A percentile compares a stretch with the other conserved stretches of the same genome.
Conservation (phyloP, 2,113 vertebrate species). For the Ancistrus triradiatus region DNA sequence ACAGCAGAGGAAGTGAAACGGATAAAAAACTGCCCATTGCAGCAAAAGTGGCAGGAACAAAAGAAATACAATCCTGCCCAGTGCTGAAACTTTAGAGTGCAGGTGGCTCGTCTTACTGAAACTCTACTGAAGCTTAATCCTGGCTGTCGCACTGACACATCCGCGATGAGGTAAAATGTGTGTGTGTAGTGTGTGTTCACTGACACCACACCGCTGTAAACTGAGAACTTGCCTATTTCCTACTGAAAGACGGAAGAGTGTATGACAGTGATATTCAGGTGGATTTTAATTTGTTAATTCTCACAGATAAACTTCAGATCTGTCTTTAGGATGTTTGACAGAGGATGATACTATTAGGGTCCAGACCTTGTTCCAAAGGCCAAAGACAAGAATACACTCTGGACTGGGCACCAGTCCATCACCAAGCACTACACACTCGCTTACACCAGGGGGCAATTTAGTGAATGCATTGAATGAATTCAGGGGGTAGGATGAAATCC, state of each 20-base stretch:
- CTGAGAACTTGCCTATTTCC: neutral
- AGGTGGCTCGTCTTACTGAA: conserved; percentile 22
- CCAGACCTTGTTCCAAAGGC: too few relatives aligned
- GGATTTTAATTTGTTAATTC: neutral
- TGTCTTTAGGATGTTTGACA: neutral
- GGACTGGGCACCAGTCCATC: too few relatives aligned
- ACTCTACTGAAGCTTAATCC: conserved; percentile 4
- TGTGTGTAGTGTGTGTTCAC: conserved; percentile 1
- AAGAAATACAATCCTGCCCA: conserved; percentile 28
- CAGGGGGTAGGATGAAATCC: too few relatives aligned
- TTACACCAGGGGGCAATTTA: too few relatives aligned
- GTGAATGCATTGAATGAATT: too few relatives aligned
- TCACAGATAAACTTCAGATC: neutral
- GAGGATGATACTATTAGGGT: too few relatives aligned
- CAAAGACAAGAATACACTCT: too few relatives aligned
- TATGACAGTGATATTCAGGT: too few relatives aligned
- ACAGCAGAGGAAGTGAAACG: conserved; percentile 23
- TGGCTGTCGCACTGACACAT: conserved; percentile 10
- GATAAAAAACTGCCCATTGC: conserved; percentile 30
- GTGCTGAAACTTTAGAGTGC: conserved; percentile 16
- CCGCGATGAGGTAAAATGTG: conserved; percentile 1
- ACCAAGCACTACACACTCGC: too few relatives aligned
- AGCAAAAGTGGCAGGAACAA: conserved; percentile 31
- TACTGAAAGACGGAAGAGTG: too few relatives aligned
- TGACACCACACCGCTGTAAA: neutral